Conservation (phyloP, 2,888 invertebrate genomes). For the Drosophila subquinaria region DNA sequence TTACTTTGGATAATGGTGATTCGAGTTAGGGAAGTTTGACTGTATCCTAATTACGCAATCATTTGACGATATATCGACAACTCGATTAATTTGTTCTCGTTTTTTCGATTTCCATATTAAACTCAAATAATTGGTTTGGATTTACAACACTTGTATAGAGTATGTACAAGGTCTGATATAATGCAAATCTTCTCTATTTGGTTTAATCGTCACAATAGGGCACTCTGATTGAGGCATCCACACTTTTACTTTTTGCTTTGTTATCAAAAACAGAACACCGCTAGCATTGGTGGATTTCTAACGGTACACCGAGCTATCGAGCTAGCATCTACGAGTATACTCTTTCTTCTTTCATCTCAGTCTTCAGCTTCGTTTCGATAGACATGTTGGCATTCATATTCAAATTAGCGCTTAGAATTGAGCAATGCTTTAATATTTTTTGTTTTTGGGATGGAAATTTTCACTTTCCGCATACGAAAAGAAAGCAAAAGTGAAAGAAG, state of each 20-base stretch:
- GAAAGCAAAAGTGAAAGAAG: slow-evolving; percentile 62
- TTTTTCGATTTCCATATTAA: too few relatives aligned
- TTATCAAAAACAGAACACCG: slow-evolving; percentile 74
- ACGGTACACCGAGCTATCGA: slow-evolving; percentile 42
- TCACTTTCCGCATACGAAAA: slow-evolving; percentile 57
- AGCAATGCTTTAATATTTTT: slow-evolving; percentile 16
- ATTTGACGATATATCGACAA: too few relatives aligned
- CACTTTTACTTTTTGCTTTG: slow-evolving; percentile 68
- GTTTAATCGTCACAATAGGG: slow-evolving; percentile 4
- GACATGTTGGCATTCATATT: slow-evolving; percentile 41
- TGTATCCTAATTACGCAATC: too few relatives aligned
- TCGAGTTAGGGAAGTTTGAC: too few relatives aligned
- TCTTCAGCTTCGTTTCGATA: slow-evolving; percentile 2
- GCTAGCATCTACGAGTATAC: slow-evolving; percentile 4
- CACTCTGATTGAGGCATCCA: slow-evolving; percentile 16
- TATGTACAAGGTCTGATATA: background rate
- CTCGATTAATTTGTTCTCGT: too few relatives aligned
- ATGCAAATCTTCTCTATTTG: slow-evolving; percentile 17
- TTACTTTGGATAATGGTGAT: too few relatives aligned
- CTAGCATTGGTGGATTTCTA: slow-evolving; percentile 49
- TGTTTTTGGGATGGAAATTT: slow-evolving; percentile 35
- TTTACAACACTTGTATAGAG: too few relatives aligned
- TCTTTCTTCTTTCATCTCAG: background rate
- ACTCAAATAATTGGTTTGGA: too few relatives aligned
- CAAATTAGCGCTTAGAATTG: slow-evolving; percentile 48